These are phyloP conservation scores for Hiodon alosoides DNA, from an alignment of 2,113 vertebrate genomes.

Conservation along the genomic window DNA sequence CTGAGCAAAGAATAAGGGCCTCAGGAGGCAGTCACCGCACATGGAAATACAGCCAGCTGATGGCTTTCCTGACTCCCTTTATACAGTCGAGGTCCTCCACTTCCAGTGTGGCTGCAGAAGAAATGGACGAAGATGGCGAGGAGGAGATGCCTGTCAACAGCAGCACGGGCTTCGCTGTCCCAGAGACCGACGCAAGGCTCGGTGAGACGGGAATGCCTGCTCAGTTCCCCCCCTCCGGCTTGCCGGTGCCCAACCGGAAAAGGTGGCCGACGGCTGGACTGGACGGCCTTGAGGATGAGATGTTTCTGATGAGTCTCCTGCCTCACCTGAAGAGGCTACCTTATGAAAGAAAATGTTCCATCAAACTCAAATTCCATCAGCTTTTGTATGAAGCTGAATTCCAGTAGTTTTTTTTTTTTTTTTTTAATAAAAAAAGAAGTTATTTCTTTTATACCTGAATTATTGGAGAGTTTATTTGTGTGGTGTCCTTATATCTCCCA, in stretches of 20 bases:
- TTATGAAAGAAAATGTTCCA: slow-evolving; percentile 22
- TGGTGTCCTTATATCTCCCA: not conserved
- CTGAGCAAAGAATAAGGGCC: slow-evolving; percentile 12
- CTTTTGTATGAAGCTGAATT: slow-evolving; percentile 26
- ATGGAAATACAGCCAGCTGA: slow-evolving; percentile 18
- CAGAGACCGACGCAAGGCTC: not conserved
- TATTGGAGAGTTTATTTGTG: not conserved
- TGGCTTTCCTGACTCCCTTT: slow-evolving; percentile 25
- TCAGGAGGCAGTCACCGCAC: slow-evolving; percentile 12
- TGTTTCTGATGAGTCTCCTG: slow-evolving; percentile 26
- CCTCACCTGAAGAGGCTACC: slow-evolving; percentile 27
- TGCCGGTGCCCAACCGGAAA: not conserved
- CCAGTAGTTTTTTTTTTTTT: slow-evolving; percentile 4
- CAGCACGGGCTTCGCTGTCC: slow-evolving; percentile 1
- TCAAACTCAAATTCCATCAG: slow-evolving; percentile 28
- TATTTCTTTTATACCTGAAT: slow-evolving; percentile 19
- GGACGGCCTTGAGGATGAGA: slow-evolving; percentile 24
- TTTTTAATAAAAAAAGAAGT: no score
- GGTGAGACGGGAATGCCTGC: slow-evolving; percentile 12
- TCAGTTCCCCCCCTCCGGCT: not conserved
- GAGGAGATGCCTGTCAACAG: slow-evolving; percentile 7
- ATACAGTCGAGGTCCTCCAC: slow-evolving; percentile 13
- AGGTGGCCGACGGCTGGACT: slow-evolving; percentile 17
- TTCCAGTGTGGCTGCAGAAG: not conserved
- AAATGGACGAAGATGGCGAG: slow-evolving; percentile 14